These are phyloP conservation scores for Pogona vitticeps DNA, from an alignment of 2,113 vertebrate genomes.

Conservation along the genomic window DNA sequence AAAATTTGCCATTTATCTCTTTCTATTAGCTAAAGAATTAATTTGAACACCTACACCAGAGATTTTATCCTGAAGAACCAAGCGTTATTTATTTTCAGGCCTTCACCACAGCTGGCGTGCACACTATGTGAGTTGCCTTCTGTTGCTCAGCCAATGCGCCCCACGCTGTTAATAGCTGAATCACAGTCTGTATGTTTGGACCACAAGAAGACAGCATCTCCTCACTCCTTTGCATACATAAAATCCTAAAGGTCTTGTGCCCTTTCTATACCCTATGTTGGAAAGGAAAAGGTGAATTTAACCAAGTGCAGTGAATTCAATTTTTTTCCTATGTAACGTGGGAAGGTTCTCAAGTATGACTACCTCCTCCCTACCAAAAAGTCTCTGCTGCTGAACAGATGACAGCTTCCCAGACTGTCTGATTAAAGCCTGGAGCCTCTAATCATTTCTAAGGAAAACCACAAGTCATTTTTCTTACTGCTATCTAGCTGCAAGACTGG, in stretches of 20 bases:
- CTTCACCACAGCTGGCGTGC: conserved; percentile 42
- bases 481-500: neutral
- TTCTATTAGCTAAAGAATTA: conserved; percentile 39
- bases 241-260: neutral
- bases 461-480: neutral
- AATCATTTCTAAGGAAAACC: neutral
- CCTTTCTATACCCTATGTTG: neutral
- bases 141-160: conserved; percentile 46
- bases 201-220: conserved; percentile 43
- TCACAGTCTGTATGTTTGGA: conserved; percentile 20
- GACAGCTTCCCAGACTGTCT: conserved; percentile 5
- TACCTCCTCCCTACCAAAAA: neutral
- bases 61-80: conserved; percentile 15
- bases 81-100: conserved; percentile 61
- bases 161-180: conserved; percentile 38
- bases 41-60: conserved; percentile 38
- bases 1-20: conserved; percentile 30
- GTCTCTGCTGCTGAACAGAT: neutral
- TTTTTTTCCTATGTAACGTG: conserved; percentile 9
- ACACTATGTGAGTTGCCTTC: conserved; percentile 57
- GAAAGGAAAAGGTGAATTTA: conserved; percentile 11
- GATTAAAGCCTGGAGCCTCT: neutral
- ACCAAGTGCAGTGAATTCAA: conserved; percentile 8
- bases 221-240: conserved; percentile 28
- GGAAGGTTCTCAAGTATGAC: conserved; percentile 36